phyloP scores from a whole-genome alignment of 2,797 vertebrate genomes.

The Schizopygopsis malacanthus region DNA sequence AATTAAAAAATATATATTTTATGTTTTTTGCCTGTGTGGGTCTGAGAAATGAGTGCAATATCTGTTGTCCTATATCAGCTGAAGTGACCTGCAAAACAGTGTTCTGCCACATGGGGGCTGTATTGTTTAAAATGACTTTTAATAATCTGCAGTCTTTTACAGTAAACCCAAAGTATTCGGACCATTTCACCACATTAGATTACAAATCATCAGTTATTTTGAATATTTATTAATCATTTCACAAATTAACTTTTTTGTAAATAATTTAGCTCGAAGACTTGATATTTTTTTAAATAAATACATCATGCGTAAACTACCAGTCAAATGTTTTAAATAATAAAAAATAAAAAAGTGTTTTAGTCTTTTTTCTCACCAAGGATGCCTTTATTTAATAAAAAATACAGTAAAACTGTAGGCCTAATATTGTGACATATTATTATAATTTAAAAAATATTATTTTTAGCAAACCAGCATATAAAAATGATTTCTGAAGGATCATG shows the following conservation, averaged over 20 bases:
- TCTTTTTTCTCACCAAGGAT: not conserved
- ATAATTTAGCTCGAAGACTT: not conserved
- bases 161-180: not conserved
- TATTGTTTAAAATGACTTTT: not conserved
- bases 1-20: not conserved
- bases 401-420: not conserved
- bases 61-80: not conserved
- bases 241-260: not conserved
- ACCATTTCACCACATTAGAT: not conserved
- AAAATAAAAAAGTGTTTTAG: not conserved
- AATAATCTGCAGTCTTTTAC: not conserved
- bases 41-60: not conserved
- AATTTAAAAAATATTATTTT: not conserved
- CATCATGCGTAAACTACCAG: too few relatives aligned
- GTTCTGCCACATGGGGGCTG: conserved; percentile 15
- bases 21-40: not conserved
- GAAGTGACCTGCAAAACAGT: not conserved
- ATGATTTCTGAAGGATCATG: not conserved
- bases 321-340: too few relatives aligned
- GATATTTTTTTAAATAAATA: too few relatives aligned
- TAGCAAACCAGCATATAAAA: not conserved
- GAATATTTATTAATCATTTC: not conserved
- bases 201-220: not conserved
- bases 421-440: not conserved
- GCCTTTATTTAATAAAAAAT: not conserved